Conservation (phyloP, 2,113 vertebrate species). For the Caranx ignobilis region DNA sequence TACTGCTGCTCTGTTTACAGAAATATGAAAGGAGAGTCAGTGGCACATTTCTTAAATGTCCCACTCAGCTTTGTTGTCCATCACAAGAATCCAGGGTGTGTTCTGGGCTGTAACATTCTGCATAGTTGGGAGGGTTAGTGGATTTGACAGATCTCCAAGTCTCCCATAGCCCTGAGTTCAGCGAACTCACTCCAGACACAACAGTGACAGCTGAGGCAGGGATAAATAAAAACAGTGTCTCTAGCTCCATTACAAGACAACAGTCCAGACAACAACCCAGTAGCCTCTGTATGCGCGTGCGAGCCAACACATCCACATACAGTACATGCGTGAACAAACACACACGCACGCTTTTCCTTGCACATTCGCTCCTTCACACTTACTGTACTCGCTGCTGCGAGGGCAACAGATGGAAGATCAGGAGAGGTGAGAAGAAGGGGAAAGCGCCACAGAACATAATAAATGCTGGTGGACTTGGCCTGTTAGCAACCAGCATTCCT, state of each 20-base stretch:
- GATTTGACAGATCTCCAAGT: slow-evolving; percentile 87
- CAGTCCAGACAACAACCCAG: slow-evolving; percentile 61
- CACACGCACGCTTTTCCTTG: slow-evolving; percentile 55
- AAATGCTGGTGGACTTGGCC: slow-evolving; percentile 86
- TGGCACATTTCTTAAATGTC: slow-evolving; percentile 66
- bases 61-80: slow-evolving; percentile 82
- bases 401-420: slow-evolving; percentile 87
- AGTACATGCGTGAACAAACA: slow-evolving; percentile 39
- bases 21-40: slow-evolving; percentile 26
- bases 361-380: slow-evolving; percentile 76
- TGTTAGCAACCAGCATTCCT: slow-evolving; percentile 87
- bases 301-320: slow-evolving; percentile 60
- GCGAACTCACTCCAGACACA: slow-evolving; percentile 91
- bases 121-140: slow-evolving; percentile 86
- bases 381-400: slow-evolving; percentile 84
- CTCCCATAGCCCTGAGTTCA: slow-evolving; percentile 83
- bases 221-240: slow-evolving; percentile 95
- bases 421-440: slow-evolving; percentile 71
- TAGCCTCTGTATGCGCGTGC: slow-evolving; percentile 9
- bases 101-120: slow-evolving; percentile 80
- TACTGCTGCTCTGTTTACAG: neutral
- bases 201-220: slow-evolving; percentile 93
- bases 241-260: slow-evolving; percentile 77
- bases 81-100: slow-evolving; percentile 73
- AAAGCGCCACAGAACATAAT: slow-evolving; percentile 84